These are phyloP conservation scores for Pediacus dermestoides DNA, from an alignment of 2,888 invertebrate species.

Conservation along the genomic window DNA sequence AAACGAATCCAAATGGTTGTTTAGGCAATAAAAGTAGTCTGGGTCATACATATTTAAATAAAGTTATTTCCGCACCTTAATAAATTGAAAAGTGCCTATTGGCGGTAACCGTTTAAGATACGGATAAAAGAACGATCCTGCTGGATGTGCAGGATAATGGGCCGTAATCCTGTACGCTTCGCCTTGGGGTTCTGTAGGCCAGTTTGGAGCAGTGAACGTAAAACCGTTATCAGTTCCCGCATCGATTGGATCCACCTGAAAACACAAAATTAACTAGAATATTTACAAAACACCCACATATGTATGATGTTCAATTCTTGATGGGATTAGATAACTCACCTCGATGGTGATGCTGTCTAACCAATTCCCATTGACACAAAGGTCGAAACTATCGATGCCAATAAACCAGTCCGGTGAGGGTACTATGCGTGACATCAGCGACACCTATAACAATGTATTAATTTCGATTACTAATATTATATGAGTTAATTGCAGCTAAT, in stretches of 20 bases:
- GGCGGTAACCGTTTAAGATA: conserved; percentile 82
- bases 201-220: conserved; percentile 95
- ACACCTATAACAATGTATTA: conserved; percentile 61
- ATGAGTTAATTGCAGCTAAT: conserved; percentile 3
- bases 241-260: conserved; percentile 82
- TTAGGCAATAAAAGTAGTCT: no score
- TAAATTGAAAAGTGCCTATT: conserved; percentile 86
- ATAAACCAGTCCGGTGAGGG: conserved; percentile 96
- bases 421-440: conserved; percentile 83
- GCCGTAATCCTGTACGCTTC: conserved; percentile 86
- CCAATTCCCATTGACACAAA: conserved; percentile 91
- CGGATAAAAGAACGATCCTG: conserved; percentile 92
- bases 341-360: conserved; percentile 85
- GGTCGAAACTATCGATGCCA: conserved; percentile 85
- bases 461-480: conserved; percentile 1
- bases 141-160: conserved; percentile 85
- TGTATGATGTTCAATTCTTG: no score
- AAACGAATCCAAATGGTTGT: no score
- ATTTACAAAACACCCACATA: no score
- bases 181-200: conserved; percentile 88
- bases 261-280: conserved; percentile 10
- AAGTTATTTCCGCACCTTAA: conserved; percentile 72
- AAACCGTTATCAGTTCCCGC: conserved; percentile 94
- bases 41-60: no score
- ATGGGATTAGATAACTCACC: conserved; percentile 60